phyloP scores from a whole-genome alignment of 1,140 invertebrate genomes.

The Papilio xuthus region DNA sequence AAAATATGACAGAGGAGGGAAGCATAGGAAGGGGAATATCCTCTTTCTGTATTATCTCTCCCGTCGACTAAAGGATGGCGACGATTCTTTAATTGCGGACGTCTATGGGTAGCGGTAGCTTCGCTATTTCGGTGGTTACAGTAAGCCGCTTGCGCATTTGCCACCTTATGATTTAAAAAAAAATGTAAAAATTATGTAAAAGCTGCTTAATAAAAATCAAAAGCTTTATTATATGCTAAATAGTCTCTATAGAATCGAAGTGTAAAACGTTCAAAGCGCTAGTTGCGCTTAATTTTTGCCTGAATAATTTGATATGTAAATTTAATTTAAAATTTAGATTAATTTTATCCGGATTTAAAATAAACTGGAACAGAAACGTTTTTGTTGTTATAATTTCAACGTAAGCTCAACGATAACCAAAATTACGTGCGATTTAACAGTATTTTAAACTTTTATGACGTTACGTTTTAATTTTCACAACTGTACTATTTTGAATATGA shows the following conservation, averaged over 20 bases:
- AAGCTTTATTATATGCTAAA: constrained; percentile 6
- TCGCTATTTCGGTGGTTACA: too few species aligned
- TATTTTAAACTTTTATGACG: neutral
- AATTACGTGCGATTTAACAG: neutral
- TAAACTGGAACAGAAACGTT: neutral
- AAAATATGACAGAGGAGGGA: too few species aligned
- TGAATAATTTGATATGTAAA: constrained; percentile 23
- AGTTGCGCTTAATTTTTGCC: constrained; percentile 17
- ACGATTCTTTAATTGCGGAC: too few species aligned
- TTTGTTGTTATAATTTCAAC: neutral
- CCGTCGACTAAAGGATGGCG: too few species aligned
- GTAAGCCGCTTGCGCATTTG: too few species aligned
- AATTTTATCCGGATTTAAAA: constrained; percentile 17
- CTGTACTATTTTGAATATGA: neutral
- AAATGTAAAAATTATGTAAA: neutral
- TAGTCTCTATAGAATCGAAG: constrained; percentile 12
- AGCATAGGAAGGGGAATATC: too few species aligned
- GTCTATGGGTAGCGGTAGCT: too few species aligned
- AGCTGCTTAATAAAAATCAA: neutral
- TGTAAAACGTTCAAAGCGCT: constrained; percentile 10
- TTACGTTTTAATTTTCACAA: neutral
- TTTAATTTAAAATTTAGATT: constrained; percentile 20
- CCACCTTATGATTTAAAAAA: too few species aligned
- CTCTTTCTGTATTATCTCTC: too few species aligned
- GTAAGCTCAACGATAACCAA: neutral